These are phyloP conservation scores for Eremobia ochroleuca DNA, from an alignment of 2,888 invertebrate species.

Conservation along the genomic window DNA sequence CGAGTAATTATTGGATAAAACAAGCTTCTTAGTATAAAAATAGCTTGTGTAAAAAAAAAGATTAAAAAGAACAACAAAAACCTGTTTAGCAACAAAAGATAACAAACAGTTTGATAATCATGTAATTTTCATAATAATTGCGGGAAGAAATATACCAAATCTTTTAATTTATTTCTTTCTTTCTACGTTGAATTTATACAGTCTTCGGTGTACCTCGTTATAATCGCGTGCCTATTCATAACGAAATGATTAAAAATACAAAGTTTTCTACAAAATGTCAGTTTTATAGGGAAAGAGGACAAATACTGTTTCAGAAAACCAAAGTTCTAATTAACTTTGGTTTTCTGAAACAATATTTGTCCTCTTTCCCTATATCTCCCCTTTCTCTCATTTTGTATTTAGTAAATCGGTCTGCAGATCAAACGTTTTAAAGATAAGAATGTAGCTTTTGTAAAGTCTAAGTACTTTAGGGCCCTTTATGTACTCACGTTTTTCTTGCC, in stretches of 20 bases:
- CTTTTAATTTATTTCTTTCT: background rate
- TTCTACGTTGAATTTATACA: constrained; percentile 15
- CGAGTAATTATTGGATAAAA: background rate
- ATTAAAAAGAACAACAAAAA: background rate
- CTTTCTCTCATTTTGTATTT: constrained; percentile 30
- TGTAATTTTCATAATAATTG: background rate
- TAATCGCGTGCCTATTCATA: constrained; percentile 60
- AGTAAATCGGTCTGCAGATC: constrained; percentile 27
- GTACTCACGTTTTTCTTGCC: no score
- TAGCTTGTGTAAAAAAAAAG: no score
- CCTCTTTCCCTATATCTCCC: no score
- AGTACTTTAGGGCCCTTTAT: no score
- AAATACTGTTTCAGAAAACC: constrained; percentile 66
- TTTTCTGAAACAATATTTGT: no score
- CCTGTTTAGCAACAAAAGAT: background rate
- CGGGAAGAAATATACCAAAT: background rate
- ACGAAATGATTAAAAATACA: constrained; percentile 68
- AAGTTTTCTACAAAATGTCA: constrained; percentile 64
- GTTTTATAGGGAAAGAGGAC: constrained; percentile 58
- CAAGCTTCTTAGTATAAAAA: background rate
- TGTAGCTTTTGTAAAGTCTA: background rate
- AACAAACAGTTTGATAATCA: background rate
- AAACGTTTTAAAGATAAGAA: constrained; percentile 2
- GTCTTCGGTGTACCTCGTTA: constrained; percentile 55
- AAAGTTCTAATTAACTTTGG: no score